These are phyloP conservation scores for Falco peregrinus DNA, from an alignment of 2,797 vertebrate species.

Conservation along the genomic window DNA sequence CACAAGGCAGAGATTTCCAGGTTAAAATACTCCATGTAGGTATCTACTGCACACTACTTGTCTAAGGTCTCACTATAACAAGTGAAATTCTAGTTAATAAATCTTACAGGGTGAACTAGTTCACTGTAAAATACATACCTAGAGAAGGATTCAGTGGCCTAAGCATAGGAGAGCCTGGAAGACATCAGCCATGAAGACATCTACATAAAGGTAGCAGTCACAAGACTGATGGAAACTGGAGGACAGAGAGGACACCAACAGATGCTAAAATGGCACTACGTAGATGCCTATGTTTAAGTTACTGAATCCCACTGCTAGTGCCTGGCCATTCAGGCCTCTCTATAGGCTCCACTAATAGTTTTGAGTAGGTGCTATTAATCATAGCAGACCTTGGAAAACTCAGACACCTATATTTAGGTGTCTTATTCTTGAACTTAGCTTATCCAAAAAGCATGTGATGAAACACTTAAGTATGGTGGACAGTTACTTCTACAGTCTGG, in stretches of 20 bases:
- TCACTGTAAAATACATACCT: neutral
- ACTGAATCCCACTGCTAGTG: slow-evolving; percentile 12
- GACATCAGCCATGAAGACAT: slow-evolving; percentile 24
- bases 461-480: neutral
- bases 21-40: neutral
- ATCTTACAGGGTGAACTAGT: neutral
- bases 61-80: neutral
- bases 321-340: neutral
- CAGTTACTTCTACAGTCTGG: neutral
- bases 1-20: neutral
- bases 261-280: neutral
- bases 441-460: neutral
- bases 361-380: neutral
- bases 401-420: neutral
- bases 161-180: slow-evolving; percentile 29
- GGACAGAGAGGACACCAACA: slow-evolving; percentile 7
- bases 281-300: slow-evolving; percentile 8
- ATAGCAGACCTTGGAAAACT: neutral
- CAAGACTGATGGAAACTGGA: slow-evolving; percentile 23
- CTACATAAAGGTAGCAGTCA: slow-evolving; percentile 36
- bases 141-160: slow-evolving; percentile 29
- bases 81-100: neutral
- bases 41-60: neutral
- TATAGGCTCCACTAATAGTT: neutral
- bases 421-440: neutral